Percentiles rank a stretch among this genome's conserved stretches.
Evolutionary conservation across 2,113 vertebrate species (phyloP).

Genomic region (Dascyllus trimaculatus): DNA sequence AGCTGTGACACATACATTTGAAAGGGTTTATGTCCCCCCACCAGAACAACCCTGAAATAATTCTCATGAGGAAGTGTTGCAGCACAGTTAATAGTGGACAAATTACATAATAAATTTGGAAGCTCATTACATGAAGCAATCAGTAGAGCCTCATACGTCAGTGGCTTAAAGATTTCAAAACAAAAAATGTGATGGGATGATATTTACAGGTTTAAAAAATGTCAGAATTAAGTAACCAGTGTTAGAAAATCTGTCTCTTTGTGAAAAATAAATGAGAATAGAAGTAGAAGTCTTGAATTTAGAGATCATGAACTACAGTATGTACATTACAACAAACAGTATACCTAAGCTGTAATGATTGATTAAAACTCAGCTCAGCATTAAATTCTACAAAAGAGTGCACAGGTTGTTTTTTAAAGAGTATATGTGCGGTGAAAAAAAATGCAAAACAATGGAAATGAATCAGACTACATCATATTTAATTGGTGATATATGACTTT

Average conservation of each 20-base stretch:
- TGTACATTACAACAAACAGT: neutral
- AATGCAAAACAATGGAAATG: neutral
- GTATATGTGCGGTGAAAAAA: neutral
- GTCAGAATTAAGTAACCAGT: neutral
- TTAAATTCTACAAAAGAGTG: neutral
- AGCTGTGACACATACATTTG: neutral
- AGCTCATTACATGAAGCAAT: conserved; percentile 21
- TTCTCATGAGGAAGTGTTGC: conserved; percentile 17
- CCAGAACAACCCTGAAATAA: conserved; percentile 1
- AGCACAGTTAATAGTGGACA: conserved; percentile 2
- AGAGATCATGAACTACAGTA: neutral
- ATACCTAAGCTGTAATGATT: neutral
- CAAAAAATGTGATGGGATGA: neutral
- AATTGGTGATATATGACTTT: neutral
- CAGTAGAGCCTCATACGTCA: neutral
- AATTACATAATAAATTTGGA: conserved; percentile 17
- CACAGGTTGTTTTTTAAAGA: neutral
- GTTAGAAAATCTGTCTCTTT: neutral
- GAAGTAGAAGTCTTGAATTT: neutral
- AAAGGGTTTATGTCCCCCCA: neutral
- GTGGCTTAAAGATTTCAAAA: conserved; percentile 43
- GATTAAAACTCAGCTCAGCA: neutral
- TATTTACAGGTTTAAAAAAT: neutral
- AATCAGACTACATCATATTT: too few relatives aligned
- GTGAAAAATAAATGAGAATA: neutral